Evolutionary conservation across 2,797 vertebrate species (phyloP).

Genomic region (Numenius phaeopus): DNA sequence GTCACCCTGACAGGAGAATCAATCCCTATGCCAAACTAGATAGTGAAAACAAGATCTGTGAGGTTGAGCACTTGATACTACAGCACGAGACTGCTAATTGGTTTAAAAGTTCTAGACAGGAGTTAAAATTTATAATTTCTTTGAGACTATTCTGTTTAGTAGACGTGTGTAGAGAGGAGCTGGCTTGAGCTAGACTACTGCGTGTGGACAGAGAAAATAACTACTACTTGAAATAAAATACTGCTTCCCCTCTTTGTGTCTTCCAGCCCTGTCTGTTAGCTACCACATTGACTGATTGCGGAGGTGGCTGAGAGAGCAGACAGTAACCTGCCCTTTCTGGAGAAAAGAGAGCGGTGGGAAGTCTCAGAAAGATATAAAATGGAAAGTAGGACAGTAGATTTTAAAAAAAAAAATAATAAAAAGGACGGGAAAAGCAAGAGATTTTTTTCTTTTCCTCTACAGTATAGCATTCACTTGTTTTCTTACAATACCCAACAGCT

Average conservation of each 20-base stretch:
- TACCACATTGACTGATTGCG: background rate
- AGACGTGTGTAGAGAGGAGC: background rate
- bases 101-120: background rate
- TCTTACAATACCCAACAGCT: background rate
- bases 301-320: background rate
- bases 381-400: slow-evolving; percentile 17
- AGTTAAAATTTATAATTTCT: background rate
- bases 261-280: slow-evolving; percentile 1
- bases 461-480: slow-evolving; percentile 22
- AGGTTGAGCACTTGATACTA: background rate
- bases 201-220: background rate
- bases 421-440: background rate
- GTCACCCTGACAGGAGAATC: background rate
- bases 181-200: background rate
- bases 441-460: background rate
- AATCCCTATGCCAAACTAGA: background rate
- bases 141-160: background rate
- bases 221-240: slow-evolving; percentile 28
- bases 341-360: slow-evolving; percentile 6
- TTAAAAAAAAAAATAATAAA: background rate
- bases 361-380: slow-evolving; percentile 10
- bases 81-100: background rate
- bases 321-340: background rate
- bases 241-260: background rate
- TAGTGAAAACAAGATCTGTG: background rate